These are phyloP conservation scores for Heliangelus exortis DNA, from an alignment of 2,797 vertebrate genomes.

Conservation along the genomic window DNA sequence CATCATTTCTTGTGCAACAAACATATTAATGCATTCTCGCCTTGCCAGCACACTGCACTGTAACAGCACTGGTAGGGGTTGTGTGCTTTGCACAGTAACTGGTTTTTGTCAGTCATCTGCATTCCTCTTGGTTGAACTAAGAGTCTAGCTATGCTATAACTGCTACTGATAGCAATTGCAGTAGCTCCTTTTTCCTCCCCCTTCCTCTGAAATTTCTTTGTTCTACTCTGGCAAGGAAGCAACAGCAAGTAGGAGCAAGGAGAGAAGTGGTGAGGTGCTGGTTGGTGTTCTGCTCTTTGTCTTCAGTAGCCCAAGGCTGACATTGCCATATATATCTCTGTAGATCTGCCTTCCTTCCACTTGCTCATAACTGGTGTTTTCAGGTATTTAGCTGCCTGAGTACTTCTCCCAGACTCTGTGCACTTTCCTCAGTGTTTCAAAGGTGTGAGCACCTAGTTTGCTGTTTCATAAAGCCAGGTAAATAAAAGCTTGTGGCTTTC, in stretches of 20 bases:
- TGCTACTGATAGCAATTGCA: not conserved
- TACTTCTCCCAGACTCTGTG: not conserved
- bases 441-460: not conserved
- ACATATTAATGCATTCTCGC: not conserved
- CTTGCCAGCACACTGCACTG: not conserved
- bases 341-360: not conserved
- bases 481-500: not conserved
- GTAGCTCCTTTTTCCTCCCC: not conserved
- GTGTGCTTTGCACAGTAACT: not conserved
- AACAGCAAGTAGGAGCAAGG: not conserved
- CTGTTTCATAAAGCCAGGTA: not conserved
- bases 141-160: not conserved
- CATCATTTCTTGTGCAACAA: not conserved
- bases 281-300: not conserved
- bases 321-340: fast-evolving
- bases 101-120: not conserved
- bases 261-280: not conserved
- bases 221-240: not conserved
- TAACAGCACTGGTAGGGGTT: not conserved
- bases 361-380: not conserved
- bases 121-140: not conserved
- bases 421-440: not conserved
- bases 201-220: not conserved
- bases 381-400: not conserved
- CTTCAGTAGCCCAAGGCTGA: not conserved